Evolutionary conservation across 2,888 invertebrate genomes (phyloP).

Genomic region (Andrena praecox): DNA sequence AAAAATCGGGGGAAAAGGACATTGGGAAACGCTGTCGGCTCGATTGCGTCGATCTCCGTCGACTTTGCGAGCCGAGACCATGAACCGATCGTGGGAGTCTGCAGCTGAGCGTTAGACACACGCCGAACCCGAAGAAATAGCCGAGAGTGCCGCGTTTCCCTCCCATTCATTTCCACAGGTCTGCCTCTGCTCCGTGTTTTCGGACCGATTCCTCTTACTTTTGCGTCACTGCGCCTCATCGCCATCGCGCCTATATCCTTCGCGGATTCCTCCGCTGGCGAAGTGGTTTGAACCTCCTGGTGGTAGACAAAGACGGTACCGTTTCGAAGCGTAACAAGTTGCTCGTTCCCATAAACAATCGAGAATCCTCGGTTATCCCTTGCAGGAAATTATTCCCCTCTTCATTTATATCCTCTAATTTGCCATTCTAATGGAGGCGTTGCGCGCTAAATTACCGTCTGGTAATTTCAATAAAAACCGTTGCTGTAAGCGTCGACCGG

Average conservation of each 20-base stretch:
- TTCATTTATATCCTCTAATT: slow-evolving; percentile 5
- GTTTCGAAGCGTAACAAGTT: slow-evolving; percentile 19
- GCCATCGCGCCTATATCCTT: not conserved
- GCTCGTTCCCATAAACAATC: slow-evolving; percentile 11
- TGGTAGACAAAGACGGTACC: not conserved
- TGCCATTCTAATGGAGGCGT: slow-evolving; percentile 40
- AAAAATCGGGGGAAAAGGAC: slow-evolving; percentile 43
- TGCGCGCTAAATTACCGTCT: not conserved
- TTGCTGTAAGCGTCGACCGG: slow-evolving; percentile 16
- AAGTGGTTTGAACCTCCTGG: not conserved
- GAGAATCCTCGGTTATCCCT: not conserved
- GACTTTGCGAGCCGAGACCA: slow-evolving; percentile 76
- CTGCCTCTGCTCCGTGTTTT: slow-evolving; percentile 57
- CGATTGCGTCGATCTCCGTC: slow-evolving; percentile 61
- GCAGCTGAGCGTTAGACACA: slow-evolving; percentile 63
- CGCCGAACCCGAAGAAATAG: slow-evolving; percentile 62
- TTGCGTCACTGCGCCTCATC: slow-evolving; percentile 63
- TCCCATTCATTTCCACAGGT: slow-evolving; percentile 21
- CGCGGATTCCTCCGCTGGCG: not conserved
- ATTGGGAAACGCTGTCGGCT: slow-evolving; percentile 60
- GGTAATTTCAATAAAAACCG: slow-evolving; percentile 34
- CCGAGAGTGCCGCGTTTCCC: slow-evolving; percentile 53
- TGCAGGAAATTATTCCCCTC: slow-evolving; percentile 24
- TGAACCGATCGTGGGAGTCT: slow-evolving; percentile 82
- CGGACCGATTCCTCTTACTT: slow-evolving; percentile 74